Evolutionary conservation across 2,113 vertebrate genomes (phyloP).

Genomic region (Tyto alba): DNA sequence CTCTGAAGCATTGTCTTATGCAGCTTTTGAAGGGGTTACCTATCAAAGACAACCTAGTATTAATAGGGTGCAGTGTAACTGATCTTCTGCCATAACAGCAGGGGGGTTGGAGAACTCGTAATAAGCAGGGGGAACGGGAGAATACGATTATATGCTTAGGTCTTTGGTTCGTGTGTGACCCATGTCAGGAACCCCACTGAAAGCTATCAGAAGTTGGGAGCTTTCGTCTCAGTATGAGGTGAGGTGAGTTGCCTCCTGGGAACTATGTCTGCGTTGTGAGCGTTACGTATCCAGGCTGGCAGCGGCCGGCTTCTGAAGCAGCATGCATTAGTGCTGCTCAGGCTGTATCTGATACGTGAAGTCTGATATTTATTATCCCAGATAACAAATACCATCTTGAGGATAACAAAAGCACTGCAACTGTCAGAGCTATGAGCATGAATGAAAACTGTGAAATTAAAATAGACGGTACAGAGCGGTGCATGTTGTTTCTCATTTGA

Average conservation of each 20-base stretch:
- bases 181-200: background rate
- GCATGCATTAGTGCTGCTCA: background rate
- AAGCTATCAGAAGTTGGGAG: background rate
- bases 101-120: background rate
- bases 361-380: slow-evolving; percentile 39
- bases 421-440: background rate
- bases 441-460: background rate
- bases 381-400: slow-evolving; percentile 51
- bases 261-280: background rate
- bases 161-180: background rate
- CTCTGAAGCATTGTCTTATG: background rate
- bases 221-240: background rate
- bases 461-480: background rate
- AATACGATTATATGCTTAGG: background rate
- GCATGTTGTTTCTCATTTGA: background rate
- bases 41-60: background rate
- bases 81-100: background rate
- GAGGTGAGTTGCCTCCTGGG: background rate
- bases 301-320: background rate
- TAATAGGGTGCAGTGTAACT: background rate
- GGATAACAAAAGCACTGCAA: slow-evolving; percentile 34
- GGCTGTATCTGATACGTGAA: background rate
- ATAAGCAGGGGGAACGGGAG: background rate
- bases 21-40: background rate
- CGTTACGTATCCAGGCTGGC: background rate